A percentile compares a stretch with the other conserved stretches of the same genome.
Conservation (phyloP, 2,797 vertebrate genomes). For the Somateria mollissima region DNA sequence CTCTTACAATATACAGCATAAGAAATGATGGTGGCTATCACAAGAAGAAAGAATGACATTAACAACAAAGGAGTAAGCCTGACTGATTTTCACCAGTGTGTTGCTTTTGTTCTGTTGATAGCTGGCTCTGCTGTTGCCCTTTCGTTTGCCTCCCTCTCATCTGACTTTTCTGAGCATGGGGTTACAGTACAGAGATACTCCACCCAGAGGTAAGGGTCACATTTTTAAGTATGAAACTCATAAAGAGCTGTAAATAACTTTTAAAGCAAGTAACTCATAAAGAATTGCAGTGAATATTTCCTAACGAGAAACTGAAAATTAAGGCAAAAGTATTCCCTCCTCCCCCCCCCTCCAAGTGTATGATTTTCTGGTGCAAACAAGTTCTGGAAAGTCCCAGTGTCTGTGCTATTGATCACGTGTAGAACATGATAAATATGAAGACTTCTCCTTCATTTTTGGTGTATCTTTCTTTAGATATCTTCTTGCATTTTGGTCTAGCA, state of each 20-base stretch:
- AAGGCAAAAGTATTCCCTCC: neutral
- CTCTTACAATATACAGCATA: neutral
- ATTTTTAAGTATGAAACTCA: neutral
- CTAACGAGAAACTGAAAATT: neutral
- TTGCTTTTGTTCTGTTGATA: neutral
- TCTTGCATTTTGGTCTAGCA: neutral
- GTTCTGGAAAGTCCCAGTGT: neutral
- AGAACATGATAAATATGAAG: neutral
- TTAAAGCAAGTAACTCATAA: neutral
- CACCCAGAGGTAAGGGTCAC: neutral
- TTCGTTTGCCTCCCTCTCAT: neutral
- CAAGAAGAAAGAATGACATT: neutral
- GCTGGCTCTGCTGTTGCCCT: neutral
- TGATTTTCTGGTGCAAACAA: neutral
- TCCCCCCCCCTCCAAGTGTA: no score
- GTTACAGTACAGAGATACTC: neutral
- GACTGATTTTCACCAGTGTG: neutral
- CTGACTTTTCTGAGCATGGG: neutral
- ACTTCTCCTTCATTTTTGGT: neutral
- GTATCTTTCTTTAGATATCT: neutral
- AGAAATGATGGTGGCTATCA: neutral
- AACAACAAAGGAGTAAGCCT: neutral
- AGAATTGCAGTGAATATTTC: neutral
- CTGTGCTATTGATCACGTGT: neutral
- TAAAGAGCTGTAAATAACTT: no score